A percentile compares a stretch with the other conserved stretches of the same genome.
Evolutionary conservation across 1,140 invertebrate genomes (phyloP).

Genomic region (Drosophila sp.): DNA sequence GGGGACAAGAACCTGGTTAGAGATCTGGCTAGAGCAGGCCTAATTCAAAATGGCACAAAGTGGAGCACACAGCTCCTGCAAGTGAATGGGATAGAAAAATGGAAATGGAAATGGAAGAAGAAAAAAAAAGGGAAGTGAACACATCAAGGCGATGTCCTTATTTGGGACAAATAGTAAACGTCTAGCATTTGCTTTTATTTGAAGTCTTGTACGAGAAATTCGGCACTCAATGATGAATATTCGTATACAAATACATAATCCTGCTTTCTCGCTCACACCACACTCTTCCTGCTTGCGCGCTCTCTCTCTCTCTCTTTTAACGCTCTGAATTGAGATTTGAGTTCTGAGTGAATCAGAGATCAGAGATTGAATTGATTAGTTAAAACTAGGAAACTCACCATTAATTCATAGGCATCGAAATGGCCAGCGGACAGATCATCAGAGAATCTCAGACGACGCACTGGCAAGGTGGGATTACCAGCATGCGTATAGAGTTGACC

Average conservation of each 20-base stretch:
- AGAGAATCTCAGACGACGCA: conserved; percentile 13
- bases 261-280: background rate
- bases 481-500: conserved; percentile 7
- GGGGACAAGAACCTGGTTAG: background rate
- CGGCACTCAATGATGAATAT: background rate
- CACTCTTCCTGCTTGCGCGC: background rate
- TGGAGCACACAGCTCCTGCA: background rate
- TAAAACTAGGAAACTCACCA: background rate
- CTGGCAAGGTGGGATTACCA: background rate
- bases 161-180: background rate
- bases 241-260: background rate
- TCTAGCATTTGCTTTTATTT: conserved; percentile 1
- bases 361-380: no score
- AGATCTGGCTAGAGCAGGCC: conserved; percentile 7
- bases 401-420: conserved; percentile 35
- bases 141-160: background rate
- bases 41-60: conserved; percentile 14
- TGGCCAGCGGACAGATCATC: conserved; percentile 14
- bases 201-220: background rate
- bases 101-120: background rate
- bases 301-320: background rate
- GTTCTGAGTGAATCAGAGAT: background rate
- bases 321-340: background rate
- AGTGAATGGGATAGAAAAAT: background rate
- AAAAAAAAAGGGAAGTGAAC: background rate